Evolutionary conservation across 2,888 invertebrate genomes (phyloP).

Genomic region (Dolichopus griseipennis): DNA sequence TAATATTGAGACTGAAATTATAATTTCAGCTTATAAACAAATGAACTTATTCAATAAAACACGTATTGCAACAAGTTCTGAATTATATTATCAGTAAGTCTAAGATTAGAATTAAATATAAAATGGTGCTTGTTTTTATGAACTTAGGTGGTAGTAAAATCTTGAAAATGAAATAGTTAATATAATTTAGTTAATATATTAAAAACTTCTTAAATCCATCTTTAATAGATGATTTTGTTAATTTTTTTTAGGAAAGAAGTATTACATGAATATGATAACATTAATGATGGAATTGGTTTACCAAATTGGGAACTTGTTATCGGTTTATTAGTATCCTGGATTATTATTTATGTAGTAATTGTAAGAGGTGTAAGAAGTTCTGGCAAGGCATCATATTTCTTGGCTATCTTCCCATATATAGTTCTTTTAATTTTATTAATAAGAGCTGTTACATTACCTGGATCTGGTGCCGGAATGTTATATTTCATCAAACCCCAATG

Average conservation of each 20-base stretch:
- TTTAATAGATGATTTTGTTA: background rate
- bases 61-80: slow-evolving; percentile 43
- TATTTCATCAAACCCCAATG: slow-evolving; percentile 60
- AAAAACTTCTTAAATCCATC: too few relatives aligned
- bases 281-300: slow-evolving; percentile 48
- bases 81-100: slow-evolving; percentile 49
- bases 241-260: slow-evolving; percentile 44
- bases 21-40: slow-evolving; percentile 12
- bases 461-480: slow-evolving; percentile 52
- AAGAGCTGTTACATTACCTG: slow-evolving; percentile 52
- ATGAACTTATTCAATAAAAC: slow-evolving; percentile 17
- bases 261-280: slow-evolving; percentile 44
- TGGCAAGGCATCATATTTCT: slow-evolving; percentile 63
- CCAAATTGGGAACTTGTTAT: slow-evolving; percentile 49
- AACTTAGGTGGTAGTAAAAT: too few relatives aligned
- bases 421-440: slow-evolving; percentile 56
- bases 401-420: slow-evolving; percentile 63
- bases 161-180: too few relatives aligned
- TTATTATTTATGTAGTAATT: slow-evolving; percentile 46
- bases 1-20: background rate
- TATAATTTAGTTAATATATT: too few relatives aligned
- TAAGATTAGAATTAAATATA: background rate
- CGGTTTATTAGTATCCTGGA: slow-evolving; percentile 49
- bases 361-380: slow-evolving; percentile 54
- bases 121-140: background rate